A percentile compares a stretch with the other conserved stretches of the same genome.
phyloP scores from a whole-genome alignment of 2,113 vertebrate species.

The Globicephala melas region DNA sequence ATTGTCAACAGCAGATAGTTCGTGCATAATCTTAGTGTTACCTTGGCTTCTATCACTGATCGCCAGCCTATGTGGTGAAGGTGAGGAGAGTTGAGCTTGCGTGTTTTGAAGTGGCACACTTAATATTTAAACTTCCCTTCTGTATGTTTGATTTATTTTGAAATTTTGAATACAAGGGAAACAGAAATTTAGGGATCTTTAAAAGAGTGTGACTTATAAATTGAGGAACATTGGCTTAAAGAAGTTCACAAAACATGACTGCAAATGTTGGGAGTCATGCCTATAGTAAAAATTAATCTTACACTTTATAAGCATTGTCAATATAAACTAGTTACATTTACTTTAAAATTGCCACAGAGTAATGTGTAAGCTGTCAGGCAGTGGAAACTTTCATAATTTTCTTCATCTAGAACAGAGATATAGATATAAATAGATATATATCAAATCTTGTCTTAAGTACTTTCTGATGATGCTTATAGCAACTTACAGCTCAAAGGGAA shows the following conservation, averaged over 20 bases:
- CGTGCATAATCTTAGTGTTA: neutral
- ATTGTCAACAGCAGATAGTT: neutral
- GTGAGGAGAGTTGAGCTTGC: neutral
- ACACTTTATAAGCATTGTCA: neutral
- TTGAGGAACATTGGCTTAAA: neutral
- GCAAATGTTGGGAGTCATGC: neutral
- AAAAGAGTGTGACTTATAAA: neutral
- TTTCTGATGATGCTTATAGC: neutral
- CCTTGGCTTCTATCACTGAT: neutral
- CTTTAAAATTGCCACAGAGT: neutral
- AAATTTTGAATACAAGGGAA: neutral
- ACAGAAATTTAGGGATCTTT: neutral
- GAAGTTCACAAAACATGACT: neutral
- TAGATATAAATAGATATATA: neutral
- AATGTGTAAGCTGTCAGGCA: neutral
- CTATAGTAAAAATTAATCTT: neutral
- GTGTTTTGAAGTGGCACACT: neutral
- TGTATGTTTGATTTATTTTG: neutral
- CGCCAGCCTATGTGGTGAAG: neutral
- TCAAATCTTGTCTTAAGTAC: neutral
- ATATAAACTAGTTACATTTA: neutral
- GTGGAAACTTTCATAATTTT: neutral
- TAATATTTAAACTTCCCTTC: neutral
- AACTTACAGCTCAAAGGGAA: neutral
- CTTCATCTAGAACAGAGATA: neutral